Evolutionary conservation across 53 echinoderm and acorn worm species (phyloP).

Genomic region (Holothuria scabra): DNA sequence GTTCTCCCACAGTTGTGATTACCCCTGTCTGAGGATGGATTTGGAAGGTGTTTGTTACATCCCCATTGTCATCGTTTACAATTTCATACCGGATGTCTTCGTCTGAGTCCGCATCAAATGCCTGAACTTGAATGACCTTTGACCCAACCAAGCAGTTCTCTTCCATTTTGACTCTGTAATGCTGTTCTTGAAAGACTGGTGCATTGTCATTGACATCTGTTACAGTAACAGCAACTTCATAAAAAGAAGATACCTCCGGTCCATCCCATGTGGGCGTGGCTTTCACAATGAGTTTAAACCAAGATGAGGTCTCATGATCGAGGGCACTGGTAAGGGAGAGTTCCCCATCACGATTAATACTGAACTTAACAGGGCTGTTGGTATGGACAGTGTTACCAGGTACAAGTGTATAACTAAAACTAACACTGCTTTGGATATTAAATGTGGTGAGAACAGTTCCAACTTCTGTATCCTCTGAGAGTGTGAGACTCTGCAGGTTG

Average conservation of each 20-base stretch:
- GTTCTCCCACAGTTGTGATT: slow-evolving; percentile 57
- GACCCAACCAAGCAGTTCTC: slow-evolving; percentile 72
- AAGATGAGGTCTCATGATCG: slow-evolving; percentile 81
- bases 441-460: slow-evolving; percentile 72
- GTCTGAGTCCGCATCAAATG: slow-evolving; percentile 73
- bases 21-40: slow-evolving; percentile 76
- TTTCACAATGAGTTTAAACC: slow-evolving; percentile 85
- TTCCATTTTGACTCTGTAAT: slow-evolving; percentile 72
- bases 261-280: slow-evolving; percentile 60
- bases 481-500: slow-evolving; percentile 63
- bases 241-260: slow-evolving; percentile 73
- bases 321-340: slow-evolving; percentile 73
- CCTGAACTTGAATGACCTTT: slow-evolving; percentile 71
- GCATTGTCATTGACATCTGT: slow-evolving; percentile 90
- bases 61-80: slow-evolving; percentile 59
- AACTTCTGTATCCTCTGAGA: slow-evolving; percentile 71
- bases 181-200: slow-evolving; percentile 77
- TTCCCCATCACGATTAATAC: slow-evolving; percentile 78
- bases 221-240: slow-evolving; percentile 71
- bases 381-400: slow-evolving; percentile 84
- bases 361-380: slow-evolving; percentile 82
- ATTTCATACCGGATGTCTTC: slow-evolving; percentile 74
- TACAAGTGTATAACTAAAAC: slow-evolving; percentile 72
- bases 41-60: slow-evolving; percentile 73
- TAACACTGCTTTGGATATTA: slow-evolving; percentile 59